Base-by-base conservation (phyloP, 2,113 vertebrate genomes). In the Macrotis lagotis region DNA sequence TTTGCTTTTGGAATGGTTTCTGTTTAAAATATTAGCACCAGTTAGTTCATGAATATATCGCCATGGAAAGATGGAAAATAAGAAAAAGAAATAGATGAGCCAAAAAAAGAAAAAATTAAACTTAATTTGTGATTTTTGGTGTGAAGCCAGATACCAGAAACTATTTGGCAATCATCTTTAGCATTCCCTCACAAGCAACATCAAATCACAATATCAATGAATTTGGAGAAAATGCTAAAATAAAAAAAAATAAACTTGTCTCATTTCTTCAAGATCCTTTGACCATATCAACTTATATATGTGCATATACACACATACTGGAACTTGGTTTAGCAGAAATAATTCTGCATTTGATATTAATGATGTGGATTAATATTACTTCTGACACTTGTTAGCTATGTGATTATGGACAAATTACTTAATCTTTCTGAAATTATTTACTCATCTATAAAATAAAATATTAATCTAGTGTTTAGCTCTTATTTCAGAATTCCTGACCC, bases 51-150 rank as follows among this genome's bases (percentile, higher is more conserved):
- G 52, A 44, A 8, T 52, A 19, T 16, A 66, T 51, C 22, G 53
- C 92, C 88, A 51, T 51, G 53, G 88, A 90, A 94, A 59, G 50
- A 51, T 31, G 24, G 89, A 90, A 50, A 22, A 91, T 11, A 90
- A 88, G 0, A 8, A 52, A 0, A 95, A 90, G 24, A 44, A 94
- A 93, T 91, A 91, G 48, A 83, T 53, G 0, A 93, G n/a, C 89
- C 7, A 91, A 3, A 93, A 91, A 12, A 22, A 22, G 2, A 74
- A 25, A 37, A 8, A 25, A 88, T 8, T 26, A 31, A 88, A 91
- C 44, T 94, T 93, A 0, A 50, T 90, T 53, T 93, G 19, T 26
- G 90, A 92, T 95, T 92, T 50, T 92, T 91, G 47, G 48, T 24
- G 26, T 47, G 10, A 90, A 52, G 28, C 3, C 26, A 94, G 44